Evolutionary conservation across 2,888 invertebrate genomes (phyloP).

Genomic region (Apodemia mormo): DNA sequence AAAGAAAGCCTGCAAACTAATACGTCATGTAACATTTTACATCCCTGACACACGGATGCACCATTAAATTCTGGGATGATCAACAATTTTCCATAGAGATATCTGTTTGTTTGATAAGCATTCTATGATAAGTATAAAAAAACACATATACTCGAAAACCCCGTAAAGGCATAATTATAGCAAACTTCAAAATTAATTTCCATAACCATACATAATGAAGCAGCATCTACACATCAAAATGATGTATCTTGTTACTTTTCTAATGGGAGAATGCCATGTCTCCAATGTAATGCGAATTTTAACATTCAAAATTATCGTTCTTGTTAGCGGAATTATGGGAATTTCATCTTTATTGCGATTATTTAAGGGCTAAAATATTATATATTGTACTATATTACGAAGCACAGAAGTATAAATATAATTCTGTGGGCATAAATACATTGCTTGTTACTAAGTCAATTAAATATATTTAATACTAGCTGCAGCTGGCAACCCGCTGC

Average conservation of each 20-base stretch:
- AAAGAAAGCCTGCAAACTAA: too few species aligned
- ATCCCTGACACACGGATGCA: too few species aligned
- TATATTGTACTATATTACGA: constrained; percentile 19
- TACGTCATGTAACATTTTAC: too few species aligned
- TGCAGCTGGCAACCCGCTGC: too few species aligned
- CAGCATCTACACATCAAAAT: constrained; percentile 51
- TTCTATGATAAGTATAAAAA: too few species aligned
- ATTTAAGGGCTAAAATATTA: constrained; percentile 30
- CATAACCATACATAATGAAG: constrained; percentile 39
- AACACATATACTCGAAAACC: too few species aligned
- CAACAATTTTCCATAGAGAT: too few species aligned
- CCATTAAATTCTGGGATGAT: too few species aligned
- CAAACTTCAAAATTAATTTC: constrained; percentile 25
- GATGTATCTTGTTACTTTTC: constrained; percentile 58
- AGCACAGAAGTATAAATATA: constrained; percentile 35
- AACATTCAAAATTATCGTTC: constrained; percentile 58
- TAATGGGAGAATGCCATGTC: constrained; percentile 61
- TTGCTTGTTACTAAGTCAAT: constrained; percentile 69
- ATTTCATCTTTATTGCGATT: constrained; percentile 27
- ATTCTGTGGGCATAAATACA: constrained; percentile 18
- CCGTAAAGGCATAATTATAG: too few species aligned
- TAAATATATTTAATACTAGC: constrained; percentile 48
- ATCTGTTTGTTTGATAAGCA: too few species aligned
- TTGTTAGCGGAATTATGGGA: constrained; percentile 27
- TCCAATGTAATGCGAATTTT: constrained; percentile 52